A percentile compares a stretch with the other conserved stretches of the same genome.
Conservation (phyloP, 2,797 vertebrate species). For the Craterocephalus amniculus region DNA sequence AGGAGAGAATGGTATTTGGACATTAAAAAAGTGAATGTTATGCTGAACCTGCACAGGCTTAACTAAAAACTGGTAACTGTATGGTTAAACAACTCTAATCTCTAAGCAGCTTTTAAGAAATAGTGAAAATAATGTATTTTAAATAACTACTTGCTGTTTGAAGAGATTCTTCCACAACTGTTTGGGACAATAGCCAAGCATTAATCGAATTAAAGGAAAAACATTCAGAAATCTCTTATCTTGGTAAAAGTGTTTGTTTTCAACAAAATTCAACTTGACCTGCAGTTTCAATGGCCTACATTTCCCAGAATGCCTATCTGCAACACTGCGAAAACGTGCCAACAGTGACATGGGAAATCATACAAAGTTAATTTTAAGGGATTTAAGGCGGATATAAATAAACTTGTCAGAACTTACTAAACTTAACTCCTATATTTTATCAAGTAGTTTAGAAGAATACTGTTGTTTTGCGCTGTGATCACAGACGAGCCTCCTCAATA, state of each 20-base stretch:
- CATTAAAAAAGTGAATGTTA: no score
- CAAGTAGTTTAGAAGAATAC: neutral
- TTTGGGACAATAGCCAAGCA: no score
- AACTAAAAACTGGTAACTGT: no score
- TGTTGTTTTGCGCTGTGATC: neutral
- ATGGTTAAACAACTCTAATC: no score
- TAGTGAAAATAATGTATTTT: no score
- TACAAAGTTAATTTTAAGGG: neutral
- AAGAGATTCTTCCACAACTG: no score
- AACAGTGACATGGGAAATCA: neutral
- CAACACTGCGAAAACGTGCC: neutral
- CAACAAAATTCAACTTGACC: neutral
- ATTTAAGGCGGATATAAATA: neutral
- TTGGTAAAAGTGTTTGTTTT: neutral
- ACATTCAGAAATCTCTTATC: no score
- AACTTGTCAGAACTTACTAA: neutral
- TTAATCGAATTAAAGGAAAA: neutral
- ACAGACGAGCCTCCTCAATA: neutral
- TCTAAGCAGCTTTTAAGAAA: no score
- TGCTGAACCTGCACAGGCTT: no score
- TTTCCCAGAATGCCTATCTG: constrained; percentile 37
- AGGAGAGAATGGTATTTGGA: no score
- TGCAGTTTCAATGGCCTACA: constrained; percentile 17
- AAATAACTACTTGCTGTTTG: no score
- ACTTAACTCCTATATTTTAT: neutral